A percentile compares a stretch with the other conserved stretches of the same genome.
phyloP scores from a whole-genome alignment of 1,140 invertebrate species.

The Dendrolimus kikuchii region DNA sequence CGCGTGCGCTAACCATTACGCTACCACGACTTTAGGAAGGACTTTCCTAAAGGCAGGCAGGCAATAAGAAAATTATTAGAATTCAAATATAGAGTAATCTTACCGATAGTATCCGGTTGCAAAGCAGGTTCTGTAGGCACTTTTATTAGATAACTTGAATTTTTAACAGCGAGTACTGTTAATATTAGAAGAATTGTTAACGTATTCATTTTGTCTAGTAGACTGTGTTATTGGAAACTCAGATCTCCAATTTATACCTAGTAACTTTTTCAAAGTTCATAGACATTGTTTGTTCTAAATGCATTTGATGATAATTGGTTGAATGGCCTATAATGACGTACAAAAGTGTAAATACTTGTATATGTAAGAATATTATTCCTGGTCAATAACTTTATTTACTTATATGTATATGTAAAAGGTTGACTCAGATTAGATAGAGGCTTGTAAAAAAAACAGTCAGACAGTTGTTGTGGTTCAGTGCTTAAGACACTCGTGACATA shows the following conservation, averaged over 20 bases:
- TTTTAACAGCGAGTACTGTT: slow-evolving; percentile 10
- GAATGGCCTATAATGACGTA: no score
- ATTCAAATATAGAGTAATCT: slow-evolving; percentile 7
- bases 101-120: slow-evolving; percentile 22
- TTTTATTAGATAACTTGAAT: slow-evolving; percentile 42
- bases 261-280: slow-evolving; percentile 24
- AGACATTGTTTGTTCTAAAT: slow-evolving; percentile 15
- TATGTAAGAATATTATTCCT: no score
- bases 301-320: not conserved
- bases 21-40: no score
- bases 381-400: no score
- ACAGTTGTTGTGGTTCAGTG: no score
- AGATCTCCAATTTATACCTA: slow-evolving; percentile 17
- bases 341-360: no score
- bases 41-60: no score
- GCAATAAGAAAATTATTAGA: slow-evolving; percentile 3
- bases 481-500: no score
- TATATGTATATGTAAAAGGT: no score
- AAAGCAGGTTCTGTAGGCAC: slow-evolving; percentile 27
- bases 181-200: slow-evolving; percentile 30
- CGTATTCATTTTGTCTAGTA: slow-evolving; percentile 35
- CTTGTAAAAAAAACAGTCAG: no score
- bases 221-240: slow-evolving; percentile 11
- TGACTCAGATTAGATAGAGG: no score
- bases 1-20: no score